Evolutionary conservation across 2,888 invertebrate genomes (phyloP), one percentile per base, ranked within the genome.

Genomic region (Nasonia oneida): DNA sequence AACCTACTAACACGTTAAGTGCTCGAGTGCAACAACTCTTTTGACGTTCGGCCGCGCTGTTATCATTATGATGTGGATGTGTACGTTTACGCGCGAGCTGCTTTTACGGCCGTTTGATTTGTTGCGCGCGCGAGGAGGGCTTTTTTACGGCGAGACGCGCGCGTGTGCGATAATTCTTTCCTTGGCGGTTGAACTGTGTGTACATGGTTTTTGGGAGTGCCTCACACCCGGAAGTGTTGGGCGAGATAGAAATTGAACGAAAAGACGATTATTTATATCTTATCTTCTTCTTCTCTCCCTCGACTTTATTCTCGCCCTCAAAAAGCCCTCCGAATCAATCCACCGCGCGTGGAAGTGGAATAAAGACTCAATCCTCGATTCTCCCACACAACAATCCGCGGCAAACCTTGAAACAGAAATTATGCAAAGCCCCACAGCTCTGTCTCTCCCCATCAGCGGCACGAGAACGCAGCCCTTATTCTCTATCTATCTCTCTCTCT

Each of bases 1-100:
- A 85, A 85, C 85, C 85, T 85, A 85, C 85, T 85, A 85, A 85
- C 84, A 76, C 84, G 79, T 64, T 80, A 84, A 81, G 74, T 73
- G 57, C 23, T 23, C 47, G 42, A 42, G 42, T 73, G 73, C 73
- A 47, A 47, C 47, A 47, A 47, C 47, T 61, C 57, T 42, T 42
- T 73, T 47, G 42, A 47, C 73, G 73, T 47, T 42, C 73, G 23
- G n/a, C 73, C 47, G 33, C 67, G 67, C 29, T 23, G 67, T 67
- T 67, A 67, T 67, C 12, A 29, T 67, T 67, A 67, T 57, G 4
- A 12, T 15, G 8, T 50, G 15, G 14, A 12, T 57, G n/a, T 57
- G 12, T 47, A 12, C 23, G 8, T 57, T 23, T 61, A 23, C 5
- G n/a, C 1, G n/a, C 33, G 23, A 6, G 67, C 1, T 29, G 33